Conservation (phyloP, 2,797 vertebrate genomes). For the Amazona finschi region DNA sequence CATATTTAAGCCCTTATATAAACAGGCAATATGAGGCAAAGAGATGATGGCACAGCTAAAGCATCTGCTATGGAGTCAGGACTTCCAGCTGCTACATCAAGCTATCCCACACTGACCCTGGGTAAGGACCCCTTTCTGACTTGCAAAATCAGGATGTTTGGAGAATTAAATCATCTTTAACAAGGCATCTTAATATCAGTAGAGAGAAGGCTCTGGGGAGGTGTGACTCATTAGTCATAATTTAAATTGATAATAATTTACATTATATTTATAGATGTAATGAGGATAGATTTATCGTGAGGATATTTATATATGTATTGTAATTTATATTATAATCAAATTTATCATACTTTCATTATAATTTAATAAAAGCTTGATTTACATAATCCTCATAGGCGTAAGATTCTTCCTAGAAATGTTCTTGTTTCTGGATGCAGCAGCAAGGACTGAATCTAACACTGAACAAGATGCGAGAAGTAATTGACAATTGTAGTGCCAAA, state of each 20-base stretch:
- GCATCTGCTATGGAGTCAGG: not conserved
- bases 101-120: not conserved
- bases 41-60: not conserved
- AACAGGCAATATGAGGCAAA: not conserved
- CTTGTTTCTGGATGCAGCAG: not conserved
- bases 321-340: not conserved
- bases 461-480: not conserved
- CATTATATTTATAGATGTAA: not conserved
- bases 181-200: not conserved
- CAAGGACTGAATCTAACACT: not conserved
- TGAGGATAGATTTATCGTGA: not conserved
- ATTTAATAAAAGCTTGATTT: not conserved
- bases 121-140: not conserved
- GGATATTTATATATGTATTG: not conserved
- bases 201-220: not conserved
- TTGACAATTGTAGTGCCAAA: not conserved
- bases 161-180: not conserved
- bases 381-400: not conserved
- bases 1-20: not conserved
- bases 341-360: not conserved
- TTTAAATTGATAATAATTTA: not conserved
- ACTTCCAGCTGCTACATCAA: not conserved
- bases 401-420: not conserved
- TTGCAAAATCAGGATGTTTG: not conserved
- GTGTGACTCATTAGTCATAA: not conserved